Percentiles rank a stretch among this genome's conserved stretches.
These are phyloP conservation scores for Meta bourneti DNA, from an alignment of 2,888 invertebrate genomes.

Conservation along the genomic window DNA sequence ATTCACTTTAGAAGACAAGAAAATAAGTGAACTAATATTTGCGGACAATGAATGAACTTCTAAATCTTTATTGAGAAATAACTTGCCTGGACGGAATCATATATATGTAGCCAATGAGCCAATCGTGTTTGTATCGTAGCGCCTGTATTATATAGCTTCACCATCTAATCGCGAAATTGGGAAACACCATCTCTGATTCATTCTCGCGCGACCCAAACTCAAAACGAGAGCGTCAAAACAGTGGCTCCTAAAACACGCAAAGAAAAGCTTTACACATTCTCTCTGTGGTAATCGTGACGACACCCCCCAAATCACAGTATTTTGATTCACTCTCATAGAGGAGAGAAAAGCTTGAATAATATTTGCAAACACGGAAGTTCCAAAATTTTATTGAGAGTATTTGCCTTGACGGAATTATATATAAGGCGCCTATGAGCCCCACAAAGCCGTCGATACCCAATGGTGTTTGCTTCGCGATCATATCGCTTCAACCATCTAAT, in stretches of 20 bases:
- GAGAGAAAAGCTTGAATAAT: not conserved
- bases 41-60: too few species aligned
- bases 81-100: too few species aligned
- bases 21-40: not conserved
- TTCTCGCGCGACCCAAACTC: too few species aligned
- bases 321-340: not conserved
- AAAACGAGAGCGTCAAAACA: slow-evolving; percentile 5
- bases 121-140: not conserved
- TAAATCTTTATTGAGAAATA: too few species aligned
- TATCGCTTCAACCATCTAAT: not conserved
- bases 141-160: not conserved
- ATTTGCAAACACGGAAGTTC: too few species aligned
- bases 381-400: too few species aligned
- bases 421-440: too few species aligned
- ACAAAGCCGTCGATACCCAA: not conserved
- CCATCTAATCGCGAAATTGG: not conserved
- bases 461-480: not conserved
- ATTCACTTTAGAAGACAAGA: not conserved
- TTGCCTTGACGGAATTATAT: too few species aligned
- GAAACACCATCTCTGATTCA: too few species aligned
- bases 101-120: too few species aligned
- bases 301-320: not conserved
- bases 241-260: too few species aligned
- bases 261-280: too few species aligned
- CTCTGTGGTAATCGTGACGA: not conserved